Percentiles rank a stretch among this genome's conserved stretches.
Conservation (phyloP, 92 coral and sea anemone species). For the Porites lobata region DNA sequence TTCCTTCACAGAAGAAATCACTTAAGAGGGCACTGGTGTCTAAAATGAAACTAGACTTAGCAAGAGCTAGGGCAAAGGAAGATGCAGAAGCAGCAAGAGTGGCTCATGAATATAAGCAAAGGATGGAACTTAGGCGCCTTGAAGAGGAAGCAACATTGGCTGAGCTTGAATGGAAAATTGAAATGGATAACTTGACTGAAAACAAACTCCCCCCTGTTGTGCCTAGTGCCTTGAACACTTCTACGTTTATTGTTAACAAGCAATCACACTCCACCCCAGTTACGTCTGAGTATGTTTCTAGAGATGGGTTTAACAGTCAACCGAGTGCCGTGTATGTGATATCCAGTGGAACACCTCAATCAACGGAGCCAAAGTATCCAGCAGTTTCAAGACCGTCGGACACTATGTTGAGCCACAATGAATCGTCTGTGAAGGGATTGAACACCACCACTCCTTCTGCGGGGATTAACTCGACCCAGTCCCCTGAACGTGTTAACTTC, state of each 20-base stretch:
- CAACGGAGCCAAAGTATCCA: too few relatives aligned
- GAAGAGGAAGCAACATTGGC: conserved; percentile 66
- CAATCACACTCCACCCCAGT: conserved; percentile 34
- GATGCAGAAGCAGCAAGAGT: conserved; percentile 59
- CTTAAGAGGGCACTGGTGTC: conserved; percentile 34
- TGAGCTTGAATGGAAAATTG: conserved; percentile 55
- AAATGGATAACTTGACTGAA: conserved; percentile 31
- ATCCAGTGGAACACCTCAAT: not conserved
- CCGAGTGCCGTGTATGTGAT: conserved; percentile 9
- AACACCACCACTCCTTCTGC: too few relatives aligned
- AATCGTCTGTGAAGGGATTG: too few relatives aligned
- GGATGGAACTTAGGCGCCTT: conserved; percentile 37
- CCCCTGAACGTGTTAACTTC: too few relatives aligned
- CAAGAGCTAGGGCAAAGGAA: conserved; percentile 55
- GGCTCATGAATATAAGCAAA: conserved; percentile 37
- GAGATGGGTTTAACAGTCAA: not conserved
- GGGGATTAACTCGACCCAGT: too few relatives aligned
- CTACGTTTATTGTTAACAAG: conserved; percentile 17
- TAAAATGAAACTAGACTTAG: conserved; percentile 53
- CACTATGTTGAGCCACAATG: too few relatives aligned
- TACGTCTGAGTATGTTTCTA: not conserved
- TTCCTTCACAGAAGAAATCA: conserved; percentile 38
- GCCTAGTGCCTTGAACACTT: not conserved
- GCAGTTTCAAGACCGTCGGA: too few relatives aligned
- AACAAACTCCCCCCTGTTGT: not conserved